These are phyloP conservation scores for Halichoeres trimaculatus DNA, from an alignment of 2,113 vertebrate genomes.

Conservation along the genomic window DNA sequence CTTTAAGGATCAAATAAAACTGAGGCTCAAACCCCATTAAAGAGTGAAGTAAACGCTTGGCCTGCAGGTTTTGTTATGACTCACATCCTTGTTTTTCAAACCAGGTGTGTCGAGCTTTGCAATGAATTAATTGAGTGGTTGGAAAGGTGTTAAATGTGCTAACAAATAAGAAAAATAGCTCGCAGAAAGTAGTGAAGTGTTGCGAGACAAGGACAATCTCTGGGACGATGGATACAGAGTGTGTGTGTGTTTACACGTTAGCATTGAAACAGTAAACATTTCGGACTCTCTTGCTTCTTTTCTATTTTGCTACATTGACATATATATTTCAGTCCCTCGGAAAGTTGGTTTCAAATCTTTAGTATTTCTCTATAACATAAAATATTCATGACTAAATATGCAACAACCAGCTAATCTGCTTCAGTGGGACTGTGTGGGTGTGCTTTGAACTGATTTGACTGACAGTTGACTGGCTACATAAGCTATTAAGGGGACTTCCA, in stretches of 20 bases:
- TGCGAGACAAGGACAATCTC: neutral
- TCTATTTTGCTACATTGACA: neutral
- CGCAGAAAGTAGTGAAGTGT: neutral
- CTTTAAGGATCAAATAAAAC: conserved; percentile 53
- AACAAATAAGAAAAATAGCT: neutral
- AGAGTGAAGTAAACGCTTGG: conserved; percentile 51
- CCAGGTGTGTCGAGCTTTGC: conserved; percentile 20
- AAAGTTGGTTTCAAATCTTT: neutral
- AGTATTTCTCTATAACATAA: conserved; percentile 9
- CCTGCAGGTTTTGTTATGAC: conserved; percentile 31
- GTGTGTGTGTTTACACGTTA: neutral
- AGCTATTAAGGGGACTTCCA: neutral
- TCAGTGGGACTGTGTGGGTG: neutral
- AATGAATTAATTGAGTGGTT: conserved; percentile 9
- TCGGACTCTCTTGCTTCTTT: neutral
- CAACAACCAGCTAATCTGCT: conserved; percentile 8
- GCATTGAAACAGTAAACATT: neutral
- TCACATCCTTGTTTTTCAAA: conserved; percentile 43
- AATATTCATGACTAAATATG: conserved; percentile 14
- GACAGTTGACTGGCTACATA: neutral
- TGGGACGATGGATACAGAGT: neutral
- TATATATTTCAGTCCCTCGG: neutral
- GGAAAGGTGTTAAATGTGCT: conserved; percentile 16
- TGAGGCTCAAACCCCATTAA: conserved; percentile 56
- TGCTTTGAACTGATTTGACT: conserved; percentile 16